These are phyloP conservation scores for Myotis brandtii DNA, from an alignment of 2,113 vertebrate species.

Conservation along the genomic window DNA sequence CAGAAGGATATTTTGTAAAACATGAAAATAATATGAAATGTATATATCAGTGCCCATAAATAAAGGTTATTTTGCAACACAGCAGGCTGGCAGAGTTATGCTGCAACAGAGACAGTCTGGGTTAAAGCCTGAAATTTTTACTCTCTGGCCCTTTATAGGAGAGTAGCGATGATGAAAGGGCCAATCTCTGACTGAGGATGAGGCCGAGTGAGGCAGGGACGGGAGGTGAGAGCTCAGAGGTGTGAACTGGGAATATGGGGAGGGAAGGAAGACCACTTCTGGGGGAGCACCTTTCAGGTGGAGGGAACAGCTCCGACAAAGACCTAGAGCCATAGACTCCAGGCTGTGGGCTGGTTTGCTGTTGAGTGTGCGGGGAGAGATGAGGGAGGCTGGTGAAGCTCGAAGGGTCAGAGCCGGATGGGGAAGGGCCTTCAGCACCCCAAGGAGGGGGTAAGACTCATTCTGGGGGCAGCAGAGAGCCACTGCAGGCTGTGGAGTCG, in stretches of 20 bases:
- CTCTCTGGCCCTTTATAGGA: background rate
- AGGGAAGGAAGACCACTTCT: too few species aligned
- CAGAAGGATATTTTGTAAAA: constrained; percentile 6
- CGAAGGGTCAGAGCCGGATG: background rate
- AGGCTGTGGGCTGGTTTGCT: background rate
- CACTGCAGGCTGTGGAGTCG: too few species aligned
- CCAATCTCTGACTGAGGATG: background rate
- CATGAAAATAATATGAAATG: background rate
- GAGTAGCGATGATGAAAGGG: background rate
- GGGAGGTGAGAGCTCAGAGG: background rate
- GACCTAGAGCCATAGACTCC: background rate
- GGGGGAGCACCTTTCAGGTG: background rate
- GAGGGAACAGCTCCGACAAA: background rate
- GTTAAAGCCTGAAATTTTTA: constrained; percentile 3
- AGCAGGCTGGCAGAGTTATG: background rate
- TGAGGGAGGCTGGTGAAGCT: background rate
- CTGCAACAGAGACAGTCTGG: background rate
- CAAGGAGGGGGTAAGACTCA: background rate
- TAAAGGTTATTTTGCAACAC: background rate
- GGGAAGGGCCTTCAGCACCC: background rate
- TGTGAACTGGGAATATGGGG: too few species aligned
- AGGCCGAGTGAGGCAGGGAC: background rate
- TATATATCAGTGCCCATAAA: background rate
- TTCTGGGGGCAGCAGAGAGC: background rate
- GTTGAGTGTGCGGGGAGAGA: background rate